A percentile compares a stretch with the other conserved stretches of the same genome.
These are phyloP conservation scores for Pseudolaguvia tuberculata DNA, from an alignment of 2,113 vertebrate species.

Conservation along the genomic window DNA sequence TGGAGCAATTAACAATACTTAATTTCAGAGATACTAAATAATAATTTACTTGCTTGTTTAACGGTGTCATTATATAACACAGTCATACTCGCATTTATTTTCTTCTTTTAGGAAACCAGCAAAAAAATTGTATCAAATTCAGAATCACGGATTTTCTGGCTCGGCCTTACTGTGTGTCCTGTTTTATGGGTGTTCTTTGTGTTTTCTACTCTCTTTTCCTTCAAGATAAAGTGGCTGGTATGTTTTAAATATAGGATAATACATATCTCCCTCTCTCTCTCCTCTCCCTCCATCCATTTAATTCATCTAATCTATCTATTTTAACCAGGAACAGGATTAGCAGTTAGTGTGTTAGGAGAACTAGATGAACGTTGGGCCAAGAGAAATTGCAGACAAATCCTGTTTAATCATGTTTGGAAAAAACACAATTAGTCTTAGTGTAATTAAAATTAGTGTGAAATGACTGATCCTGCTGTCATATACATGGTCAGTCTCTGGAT, in stretches of 20 bases:
- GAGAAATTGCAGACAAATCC: too few relatives aligned
- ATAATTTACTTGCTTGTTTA: not conserved
- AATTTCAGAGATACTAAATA: not conserved
- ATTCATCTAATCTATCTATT: too few relatives aligned
- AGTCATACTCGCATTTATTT: not conserved
- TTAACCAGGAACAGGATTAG: not conserved
- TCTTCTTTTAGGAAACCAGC: slow-evolving; percentile 53
- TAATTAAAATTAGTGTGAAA: too few relatives aligned
- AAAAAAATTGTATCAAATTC: slow-evolving; percentile 68
- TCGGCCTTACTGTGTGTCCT: slow-evolving; percentile 78
- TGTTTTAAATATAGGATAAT: slow-evolving; percentile 51
- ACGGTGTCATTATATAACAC: not conserved
- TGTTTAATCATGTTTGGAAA: too few relatives aligned
- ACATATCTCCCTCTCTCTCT: too few relatives aligned
- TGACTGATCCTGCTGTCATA: too few relatives aligned
- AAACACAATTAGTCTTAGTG: too few relatives aligned
- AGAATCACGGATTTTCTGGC: slow-evolving; percentile 89
- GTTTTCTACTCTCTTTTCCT: slow-evolving; percentile 72
- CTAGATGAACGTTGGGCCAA: not conserved
- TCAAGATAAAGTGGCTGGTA: slow-evolving; percentile 76
- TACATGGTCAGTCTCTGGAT: too few relatives aligned
- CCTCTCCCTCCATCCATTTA: too few relatives aligned
- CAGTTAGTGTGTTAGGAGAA: not conserved
- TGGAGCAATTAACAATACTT: not conserved
- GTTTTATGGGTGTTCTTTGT: slow-evolving; percentile 66